Evolutionary conservation across 2,113 vertebrate genomes (phyloP), one percentile per base, ranked within the genome.

Genomic region (Ammodytes marinus): DNA sequence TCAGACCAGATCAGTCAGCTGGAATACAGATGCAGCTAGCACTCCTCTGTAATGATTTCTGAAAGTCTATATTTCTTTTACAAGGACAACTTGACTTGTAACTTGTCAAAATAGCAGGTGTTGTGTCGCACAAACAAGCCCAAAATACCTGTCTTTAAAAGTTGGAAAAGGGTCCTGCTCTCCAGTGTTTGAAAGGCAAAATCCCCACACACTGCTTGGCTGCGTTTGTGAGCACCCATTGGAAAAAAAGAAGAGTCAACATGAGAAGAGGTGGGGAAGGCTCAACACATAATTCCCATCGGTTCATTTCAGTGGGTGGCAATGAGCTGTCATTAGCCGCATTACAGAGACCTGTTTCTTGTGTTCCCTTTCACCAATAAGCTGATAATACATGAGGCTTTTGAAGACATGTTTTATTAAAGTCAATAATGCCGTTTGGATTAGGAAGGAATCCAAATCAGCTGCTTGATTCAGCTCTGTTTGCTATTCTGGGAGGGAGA

Each of bases 381-480:
- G 71, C 79, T 70, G 82, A 86, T 91, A 88, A 84, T 73, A 80
- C 8, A 13, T 57, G 35, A 54, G 76, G 86, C 72, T 89, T 92
- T 87, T 58, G 43, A 37, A 85, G 68, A 84, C 80, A 77, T 7
- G 69, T 83, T 92, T 27, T 74, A 88, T 87, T 82, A 88, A 89
- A 83, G 82, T 72, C 64, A 87, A 86, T 87, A 87, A 87, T 54
- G 65, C 77, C 77, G 69, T 77, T 69, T 59, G 87, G 79, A 89
- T 89, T 84, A 86, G 81, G 66, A 86, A 71, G 64, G 43, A 84
- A 83, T 83, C 74, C 77, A 85, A 89, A 88, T 84, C 40, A 80
- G 81, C 77, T 79, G 80, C 58, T 80, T 37, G 43, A 43, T 65
- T 68, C 53, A 70, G 43, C 65, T 86, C 46, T 4, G 60, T 79